A percentile compares a stretch with the other conserved stretches of the same genome.
These are phyloP conservation scores for Eidolon helvum DNA, from an alignment of 2,113 vertebrate species.

Conservation along the genomic window DNA sequence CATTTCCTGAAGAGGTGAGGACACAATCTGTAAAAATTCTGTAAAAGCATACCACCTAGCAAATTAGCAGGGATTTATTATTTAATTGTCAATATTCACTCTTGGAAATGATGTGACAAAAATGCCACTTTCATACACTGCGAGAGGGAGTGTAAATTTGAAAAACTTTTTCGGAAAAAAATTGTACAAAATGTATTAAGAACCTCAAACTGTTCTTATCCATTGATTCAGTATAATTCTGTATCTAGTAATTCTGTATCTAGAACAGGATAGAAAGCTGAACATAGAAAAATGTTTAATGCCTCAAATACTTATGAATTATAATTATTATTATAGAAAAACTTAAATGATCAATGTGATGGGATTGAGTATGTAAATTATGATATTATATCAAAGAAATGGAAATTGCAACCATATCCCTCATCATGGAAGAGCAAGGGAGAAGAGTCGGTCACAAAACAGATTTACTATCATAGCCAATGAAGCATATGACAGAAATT, in stretches of 20 bases:
- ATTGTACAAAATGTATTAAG: not conserved
- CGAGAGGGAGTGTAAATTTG: not conserved
- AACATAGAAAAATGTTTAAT: not conserved
- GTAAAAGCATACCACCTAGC: not conserved
- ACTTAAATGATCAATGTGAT: not conserved
- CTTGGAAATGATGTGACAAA: not conserved
- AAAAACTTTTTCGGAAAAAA: constrained; percentile 13
- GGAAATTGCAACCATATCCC: not conserved
- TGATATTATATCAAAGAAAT: not conserved
- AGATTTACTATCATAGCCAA: not conserved
- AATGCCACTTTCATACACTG: not conserved
- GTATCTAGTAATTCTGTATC: not conserved
- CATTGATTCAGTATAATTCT: not conserved
- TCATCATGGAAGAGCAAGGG: not conserved
- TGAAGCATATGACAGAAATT: not conserved
- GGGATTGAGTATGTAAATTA: not conserved
- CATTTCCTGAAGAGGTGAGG: not conserved
- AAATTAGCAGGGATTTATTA: constrained; percentile 10
- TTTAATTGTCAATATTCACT: not conserved
- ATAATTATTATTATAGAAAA: not conserved
- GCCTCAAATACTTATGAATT: not conserved
- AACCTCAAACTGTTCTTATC: not conserved
- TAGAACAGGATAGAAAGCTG: not conserved
- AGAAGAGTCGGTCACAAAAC: not conserved
- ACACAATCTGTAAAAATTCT: not conserved